Conservation (phyloP, 1,140 invertebrate genomes). For the Drosophila hydei region DNA sequence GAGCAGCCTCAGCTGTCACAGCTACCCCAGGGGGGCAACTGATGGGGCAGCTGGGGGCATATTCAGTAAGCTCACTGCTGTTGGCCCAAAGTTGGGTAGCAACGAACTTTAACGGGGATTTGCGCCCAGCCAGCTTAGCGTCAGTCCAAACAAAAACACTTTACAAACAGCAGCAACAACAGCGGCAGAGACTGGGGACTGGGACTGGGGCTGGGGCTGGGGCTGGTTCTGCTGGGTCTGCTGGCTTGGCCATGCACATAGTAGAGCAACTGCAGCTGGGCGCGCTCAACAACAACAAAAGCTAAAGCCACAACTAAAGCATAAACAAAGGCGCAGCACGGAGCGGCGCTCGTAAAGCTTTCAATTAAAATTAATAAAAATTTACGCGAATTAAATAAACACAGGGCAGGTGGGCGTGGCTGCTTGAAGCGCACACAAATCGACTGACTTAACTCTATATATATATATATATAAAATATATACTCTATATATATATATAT, state of each 20-base stretch:
- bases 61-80: background rate
- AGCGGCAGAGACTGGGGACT: constrained; percentile 5
- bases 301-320: constrained; percentile 28
- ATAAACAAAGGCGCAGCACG: constrained; percentile 63
- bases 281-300: constrained; percentile 34
- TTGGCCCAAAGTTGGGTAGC: constrained; percentile 32
- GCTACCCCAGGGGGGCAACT: background rate
- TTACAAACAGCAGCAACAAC: constrained; percentile 54
- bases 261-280: constrained; percentile 49
- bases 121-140: constrained; percentile 63
- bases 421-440: background rate
- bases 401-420: constrained; percentile 31
- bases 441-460: background rate
- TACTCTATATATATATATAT: background rate
- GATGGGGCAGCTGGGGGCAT: background rate
- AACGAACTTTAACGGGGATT: constrained; percentile 57
- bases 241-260: constrained; percentile 57
- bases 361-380: constrained; percentile 83
- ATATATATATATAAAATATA: constrained; percentile 1
- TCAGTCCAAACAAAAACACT: constrained; percentile 62
- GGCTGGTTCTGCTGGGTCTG: too few species aligned
- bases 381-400: constrained; percentile 79
- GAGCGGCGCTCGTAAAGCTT: constrained; percentile 73
- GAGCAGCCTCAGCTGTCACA: constrained; percentile 45
- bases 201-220: background rate